Percentiles rank a stretch among this genome's conserved stretches.
Conservation (phyloP, 2,888 invertebrate genomes). For the Nymphalis polychloros region DNA sequence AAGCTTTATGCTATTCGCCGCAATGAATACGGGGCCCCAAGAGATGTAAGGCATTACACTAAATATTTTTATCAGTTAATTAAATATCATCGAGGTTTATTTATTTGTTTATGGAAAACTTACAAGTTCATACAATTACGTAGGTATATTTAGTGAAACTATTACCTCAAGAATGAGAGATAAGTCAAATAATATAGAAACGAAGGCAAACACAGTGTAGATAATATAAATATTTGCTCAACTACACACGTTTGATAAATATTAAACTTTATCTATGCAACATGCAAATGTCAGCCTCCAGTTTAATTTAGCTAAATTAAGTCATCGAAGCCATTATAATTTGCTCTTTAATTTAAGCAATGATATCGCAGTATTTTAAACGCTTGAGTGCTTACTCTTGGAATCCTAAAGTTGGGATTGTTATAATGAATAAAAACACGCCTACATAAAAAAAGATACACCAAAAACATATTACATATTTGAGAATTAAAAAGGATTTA, state of each 20-base stretch:
- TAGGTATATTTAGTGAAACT: background rate
- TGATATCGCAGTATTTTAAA: background rate
- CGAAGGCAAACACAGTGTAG: background rate
- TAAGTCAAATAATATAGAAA: constrained; percentile 7
- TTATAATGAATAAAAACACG: too few relatives aligned
- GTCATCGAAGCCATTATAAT: background rate
- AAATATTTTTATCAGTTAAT: too few relatives aligned
- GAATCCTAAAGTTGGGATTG: too few relatives aligned
- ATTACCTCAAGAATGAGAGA: background rate
- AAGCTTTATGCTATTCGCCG: too few relatives aligned
- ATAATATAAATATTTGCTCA: background rate
- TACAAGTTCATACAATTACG: background rate
- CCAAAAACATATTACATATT: too few relatives aligned
- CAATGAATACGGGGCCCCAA: too few relatives aligned
- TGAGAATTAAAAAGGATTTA: too few relatives aligned
- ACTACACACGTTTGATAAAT: constrained; percentile 5
- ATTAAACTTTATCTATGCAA: constrained; percentile 6
- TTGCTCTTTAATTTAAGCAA: background rate
- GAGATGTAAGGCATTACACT: too few relatives aligned
- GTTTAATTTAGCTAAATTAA: background rate
- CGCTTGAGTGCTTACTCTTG: background rate
- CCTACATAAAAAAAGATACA: too few relatives aligned
- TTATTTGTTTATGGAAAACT: too few relatives aligned
- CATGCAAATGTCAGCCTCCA: constrained; percentile 2
- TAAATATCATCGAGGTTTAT: too few relatives aligned